Evolutionary conservation across 2,113 vertebrate species (phyloP).

Genomic region (Sialia sialis): DNA sequence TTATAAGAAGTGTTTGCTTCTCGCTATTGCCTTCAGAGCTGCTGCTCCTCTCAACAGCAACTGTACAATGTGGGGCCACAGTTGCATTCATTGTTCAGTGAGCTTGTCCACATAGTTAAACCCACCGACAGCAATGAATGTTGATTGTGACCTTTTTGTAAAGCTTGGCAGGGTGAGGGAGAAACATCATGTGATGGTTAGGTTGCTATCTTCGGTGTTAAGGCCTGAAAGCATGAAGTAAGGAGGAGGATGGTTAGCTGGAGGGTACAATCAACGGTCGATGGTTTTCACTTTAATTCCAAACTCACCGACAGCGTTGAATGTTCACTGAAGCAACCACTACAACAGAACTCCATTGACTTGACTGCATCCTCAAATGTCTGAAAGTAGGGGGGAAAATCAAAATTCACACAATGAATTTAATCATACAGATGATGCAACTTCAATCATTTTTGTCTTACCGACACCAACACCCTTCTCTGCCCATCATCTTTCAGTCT

Average conservation of each 20-base stretch:
- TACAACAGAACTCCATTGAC: conserved; percentile 48
- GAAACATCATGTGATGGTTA: conserved; percentile 5
- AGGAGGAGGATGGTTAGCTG: conserved; percentile 76
- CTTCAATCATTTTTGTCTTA: conserved; percentile 32
- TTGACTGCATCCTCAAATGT: conserved; percentile 29
- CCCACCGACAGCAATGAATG: conserved; percentile 99
- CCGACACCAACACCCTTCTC: background rate
- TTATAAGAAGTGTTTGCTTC: background rate
- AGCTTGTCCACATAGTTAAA: conserved; percentile 96
- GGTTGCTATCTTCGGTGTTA: conserved; percentile 52
- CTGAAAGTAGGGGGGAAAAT: background rate
- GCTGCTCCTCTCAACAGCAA: background rate
- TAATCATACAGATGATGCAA: background rate
- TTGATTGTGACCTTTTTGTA: conserved; percentile 96
- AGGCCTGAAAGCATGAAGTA: conserved; percentile 49
- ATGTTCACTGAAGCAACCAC: conserved; percentile 90
- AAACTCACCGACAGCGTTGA: conserved; percentile 99
- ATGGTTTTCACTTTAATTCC: conserved; percentile 95
- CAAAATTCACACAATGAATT: background rate
- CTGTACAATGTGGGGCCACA: conserved; percentile 90
- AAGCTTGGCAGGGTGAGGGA: conserved; percentile 28
- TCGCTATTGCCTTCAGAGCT: background rate
- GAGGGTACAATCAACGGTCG: conserved; percentile 99
- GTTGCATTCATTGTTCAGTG: conserved; percentile 99
- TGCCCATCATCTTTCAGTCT: background rate